Conservation (phyloP, 2,888 invertebrate species). For the Dicycla oo region DNA sequence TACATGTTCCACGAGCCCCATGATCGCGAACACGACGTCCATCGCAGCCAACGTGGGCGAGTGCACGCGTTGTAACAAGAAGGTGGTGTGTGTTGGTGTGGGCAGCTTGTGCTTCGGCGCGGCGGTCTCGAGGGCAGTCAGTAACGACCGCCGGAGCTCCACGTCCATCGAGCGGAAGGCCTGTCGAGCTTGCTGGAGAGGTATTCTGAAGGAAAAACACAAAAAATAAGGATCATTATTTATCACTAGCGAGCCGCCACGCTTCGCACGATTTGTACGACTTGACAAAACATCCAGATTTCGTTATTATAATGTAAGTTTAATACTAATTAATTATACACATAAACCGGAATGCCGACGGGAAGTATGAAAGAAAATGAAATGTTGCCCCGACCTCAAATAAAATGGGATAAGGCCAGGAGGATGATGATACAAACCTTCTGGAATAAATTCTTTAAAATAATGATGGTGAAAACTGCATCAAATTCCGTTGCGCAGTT, state of each 20-base stretch:
- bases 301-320: background rate
- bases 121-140: slow-evolving; percentile 92
- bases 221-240: background rate
- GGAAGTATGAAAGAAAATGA: too few relatives aligned
- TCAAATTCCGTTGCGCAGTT: background rate
- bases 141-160: slow-evolving; percentile 94
- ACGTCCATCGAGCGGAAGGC: slow-evolving; percentile 97
- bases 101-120: slow-evolving; percentile 92
- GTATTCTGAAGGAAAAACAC: slow-evolving; percentile 89
- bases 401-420: too few relatives aligned
- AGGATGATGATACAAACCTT: too few relatives aligned
- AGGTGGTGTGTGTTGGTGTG: slow-evolving; percentile 93
- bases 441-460: too few relatives aligned
- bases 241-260: background rate
- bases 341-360: too few relatives aligned
- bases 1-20: slow-evolving; percentile 94
- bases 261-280: background rate
- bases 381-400: too few relatives aligned
- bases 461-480: background rate
- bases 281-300: background rate
- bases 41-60: slow-evolving; percentile 94
- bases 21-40: slow-evolving; percentile 95
- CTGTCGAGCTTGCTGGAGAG: slow-evolving; percentile 96
- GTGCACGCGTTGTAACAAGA: slow-evolving; percentile 95
- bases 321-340: too few relatives aligned